Percentiles rank a stretch among this genome's conserved stretches.
Evolutionary conservation across 2,797 vertebrate genomes (phyloP).

Genomic region (Brachyalestes nurse): DNA sequence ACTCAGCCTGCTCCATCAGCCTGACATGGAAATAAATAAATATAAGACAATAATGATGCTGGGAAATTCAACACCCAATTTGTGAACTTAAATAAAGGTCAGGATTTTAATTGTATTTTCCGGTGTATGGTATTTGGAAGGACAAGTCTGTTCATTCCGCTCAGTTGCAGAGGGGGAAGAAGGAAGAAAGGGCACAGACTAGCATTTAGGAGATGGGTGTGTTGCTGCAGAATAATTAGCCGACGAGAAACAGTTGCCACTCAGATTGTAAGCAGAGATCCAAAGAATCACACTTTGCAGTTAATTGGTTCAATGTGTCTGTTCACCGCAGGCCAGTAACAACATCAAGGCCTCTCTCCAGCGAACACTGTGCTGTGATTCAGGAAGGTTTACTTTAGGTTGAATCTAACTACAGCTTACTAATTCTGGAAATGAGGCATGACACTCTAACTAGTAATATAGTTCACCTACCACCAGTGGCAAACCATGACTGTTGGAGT

Average conservation of each 20-base stretch:
- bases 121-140: conserved; percentile 20
- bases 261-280: conserved; percentile 18
- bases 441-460: no score
- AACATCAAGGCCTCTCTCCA: not conserved
- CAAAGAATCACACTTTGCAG: not conserved
- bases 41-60: not conserved
- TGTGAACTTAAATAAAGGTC: conserved; percentile 36
- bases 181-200: conserved; percentile 34
- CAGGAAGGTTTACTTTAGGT: not conserved
- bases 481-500: no score
- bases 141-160: conserved; percentile 22
- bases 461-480: no score
- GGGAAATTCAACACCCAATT: conserved; percentile 14
- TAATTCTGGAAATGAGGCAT: no score
- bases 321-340: not conserved
- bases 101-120: conserved; percentile 46
- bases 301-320: not conserved
- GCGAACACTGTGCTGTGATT: not conserved
- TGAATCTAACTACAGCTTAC: no score
- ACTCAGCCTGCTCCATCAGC: not conserved
- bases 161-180: conserved; percentile 27
- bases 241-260: conserved; percentile 28
- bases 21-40: conserved; percentile 17
- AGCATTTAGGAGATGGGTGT: conserved; percentile 29
- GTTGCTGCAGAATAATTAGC: conserved; percentile 35